Evolutionary conservation across 2,113 vertebrate genomes (phyloP).

Genomic region (Sarotherodon lohbergeri): DNA sequence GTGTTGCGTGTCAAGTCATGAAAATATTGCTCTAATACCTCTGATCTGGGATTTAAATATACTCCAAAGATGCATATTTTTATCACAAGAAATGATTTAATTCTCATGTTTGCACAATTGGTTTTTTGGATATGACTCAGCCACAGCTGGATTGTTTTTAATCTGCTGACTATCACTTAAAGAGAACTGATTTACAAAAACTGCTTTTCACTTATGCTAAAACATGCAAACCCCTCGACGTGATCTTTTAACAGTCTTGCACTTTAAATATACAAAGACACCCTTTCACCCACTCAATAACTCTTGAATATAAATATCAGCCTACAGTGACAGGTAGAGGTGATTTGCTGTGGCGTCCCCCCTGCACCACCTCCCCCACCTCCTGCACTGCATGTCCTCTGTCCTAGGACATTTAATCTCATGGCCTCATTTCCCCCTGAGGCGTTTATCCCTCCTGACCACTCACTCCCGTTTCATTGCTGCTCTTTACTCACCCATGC

Average conservation of each 20-base stretch:
- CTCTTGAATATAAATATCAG: conserved; percentile 41
- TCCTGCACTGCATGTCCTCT: conserved; percentile 35
- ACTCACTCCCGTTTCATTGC: conserved; percentile 42
- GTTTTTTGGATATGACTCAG: background rate
- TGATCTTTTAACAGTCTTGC: background rate
- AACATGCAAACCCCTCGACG: background rate
- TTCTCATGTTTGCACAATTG: background rate
- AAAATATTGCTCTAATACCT: background rate
- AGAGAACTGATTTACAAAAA: background rate
- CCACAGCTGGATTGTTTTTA: background rate
- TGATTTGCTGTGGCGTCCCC: conserved; percentile 11
- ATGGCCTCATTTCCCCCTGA: conserved; percentile 53
- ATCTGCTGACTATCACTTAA: background rate
- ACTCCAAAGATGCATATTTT: accelerated
- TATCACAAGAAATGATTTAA: background rate
- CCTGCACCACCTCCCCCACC: conserved; percentile 45
- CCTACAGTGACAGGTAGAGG: conserved; percentile 26
- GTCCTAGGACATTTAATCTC: conserved; percentile 71
- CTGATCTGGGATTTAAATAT: background rate
- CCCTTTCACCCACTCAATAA: conserved; percentile 18
- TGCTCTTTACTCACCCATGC: conserved; percentile 26
- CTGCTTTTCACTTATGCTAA: background rate
- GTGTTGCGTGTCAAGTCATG: background rate
- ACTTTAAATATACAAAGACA: conserved; percentile 13
- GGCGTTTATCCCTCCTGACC: conserved; percentile 69